Base-by-base conservation (phyloP, 1,140 invertebrate genomes). In the Drosophila asahinai region DNA sequence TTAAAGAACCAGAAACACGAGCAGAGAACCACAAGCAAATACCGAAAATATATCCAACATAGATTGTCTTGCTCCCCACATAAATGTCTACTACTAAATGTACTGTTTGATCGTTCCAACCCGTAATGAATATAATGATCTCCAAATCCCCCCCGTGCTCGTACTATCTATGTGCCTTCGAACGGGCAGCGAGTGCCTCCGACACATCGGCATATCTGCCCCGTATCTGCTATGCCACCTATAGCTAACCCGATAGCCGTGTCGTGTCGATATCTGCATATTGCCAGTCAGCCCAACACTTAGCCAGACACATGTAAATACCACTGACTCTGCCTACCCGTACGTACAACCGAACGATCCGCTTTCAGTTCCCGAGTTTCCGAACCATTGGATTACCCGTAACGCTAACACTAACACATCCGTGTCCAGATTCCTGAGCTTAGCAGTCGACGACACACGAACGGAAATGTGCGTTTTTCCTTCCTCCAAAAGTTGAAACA, bases 71-170 rank as follows among this genome's bases (percentile, higher is more conserved):
- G 57, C 66, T 52, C 15, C 42, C 45, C 55, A 48, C 57, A 76
- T 80, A 77, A 74, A 77, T 87, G 68, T 87, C 68, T 78, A 71
- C 58, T 36, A 11, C 77, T 83, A 83, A 74, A 81, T 83, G 84
- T 80, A 83, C 64, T 79, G 68, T 75, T 82, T 82, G 62, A 73
- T 73, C 47, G 68, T 61, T 74, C 63, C 55, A 70, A 75, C 60
- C 49, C 54, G 59, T 65, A 81, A 77, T 65, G 64, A 25, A 49
- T 42, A 72, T 51, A 60, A 78, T 65, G 59, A 72, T 62, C 60
- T 70, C 19, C 68, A 62, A 63, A 62, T 80, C 63, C 38, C 33
- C 8, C 8, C 54, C 54, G 54, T 55, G 54, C 54, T 40, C 19
- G 54, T 55, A 62, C 48, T 40, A 36, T 82, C 38, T 73, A 62